A percentile compares a stretch with the other conserved stretches of the same genome.
phyloP scores from a whole-genome alignment of 2,113 vertebrate genomes.

The Elephantulus edwardii region DNA sequence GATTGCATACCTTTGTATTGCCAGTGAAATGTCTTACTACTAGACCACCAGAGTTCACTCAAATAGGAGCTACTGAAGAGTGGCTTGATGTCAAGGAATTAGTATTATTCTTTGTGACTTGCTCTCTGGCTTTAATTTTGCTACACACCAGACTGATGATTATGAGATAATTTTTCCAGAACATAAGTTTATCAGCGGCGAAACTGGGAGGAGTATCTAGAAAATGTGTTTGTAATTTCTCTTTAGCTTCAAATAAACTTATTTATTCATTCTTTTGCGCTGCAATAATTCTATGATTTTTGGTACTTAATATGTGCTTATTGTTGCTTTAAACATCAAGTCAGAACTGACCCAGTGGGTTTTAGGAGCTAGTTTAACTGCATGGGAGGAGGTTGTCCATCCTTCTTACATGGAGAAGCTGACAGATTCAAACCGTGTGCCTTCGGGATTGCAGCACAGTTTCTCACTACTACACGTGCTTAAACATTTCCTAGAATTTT shows the following conservation, averaged over 20 bases:
- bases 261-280: background rate
- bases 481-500: background rate
- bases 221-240: background rate
- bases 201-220: background rate
- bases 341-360: no score
- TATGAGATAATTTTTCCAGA: background rate
- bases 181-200: background rate
- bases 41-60: no score
- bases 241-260: background rate
- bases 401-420: no score
- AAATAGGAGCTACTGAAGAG: no score
- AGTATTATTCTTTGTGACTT: background rate
- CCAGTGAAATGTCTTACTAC: no score
- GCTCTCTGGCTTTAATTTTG: background rate
- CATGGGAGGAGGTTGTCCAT: no score
- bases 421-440: no score
- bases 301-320: background rate
- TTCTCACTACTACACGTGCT: no score
- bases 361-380: no score
- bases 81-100: background rate
- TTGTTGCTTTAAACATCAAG: no score
- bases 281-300: background rate
- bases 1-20: no score
- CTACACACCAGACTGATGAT: background rate
- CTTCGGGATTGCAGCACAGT: no score